These are phyloP conservation scores for Pelmatolapia mariae DNA, from an alignment of 2,113 vertebrate species.

Conservation along the genomic window DNA sequence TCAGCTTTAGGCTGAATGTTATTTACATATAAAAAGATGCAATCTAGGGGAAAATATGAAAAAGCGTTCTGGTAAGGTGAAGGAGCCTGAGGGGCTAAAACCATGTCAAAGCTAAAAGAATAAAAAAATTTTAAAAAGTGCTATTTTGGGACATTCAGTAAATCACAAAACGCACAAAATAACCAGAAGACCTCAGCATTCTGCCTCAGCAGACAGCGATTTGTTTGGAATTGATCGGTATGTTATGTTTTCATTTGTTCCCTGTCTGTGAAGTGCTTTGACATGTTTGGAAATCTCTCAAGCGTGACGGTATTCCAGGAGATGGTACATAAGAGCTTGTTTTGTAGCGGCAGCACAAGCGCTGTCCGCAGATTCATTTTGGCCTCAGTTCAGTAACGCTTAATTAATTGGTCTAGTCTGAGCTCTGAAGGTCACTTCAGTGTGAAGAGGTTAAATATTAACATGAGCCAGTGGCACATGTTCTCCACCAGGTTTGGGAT, in stretches of 20 bases:
- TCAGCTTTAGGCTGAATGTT: background rate
- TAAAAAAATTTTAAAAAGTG: accelerated
- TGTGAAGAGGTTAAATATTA: background rate
- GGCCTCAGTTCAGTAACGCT: background rate
- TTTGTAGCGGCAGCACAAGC: background rate
- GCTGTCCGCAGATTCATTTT: background rate
- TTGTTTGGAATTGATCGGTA: background rate
- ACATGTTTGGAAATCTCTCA: background rate
- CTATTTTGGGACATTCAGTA: background rate
- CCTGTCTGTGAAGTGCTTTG: background rate
- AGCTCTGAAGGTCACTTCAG: background rate
- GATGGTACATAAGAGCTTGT: background rate
- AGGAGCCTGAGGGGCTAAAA: background rate
- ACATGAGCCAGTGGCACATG: background rate
- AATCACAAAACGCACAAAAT: background rate
- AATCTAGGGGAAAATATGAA: background rate
- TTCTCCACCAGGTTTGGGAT: background rate
- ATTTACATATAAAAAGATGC: slow-evolving; percentile 15
- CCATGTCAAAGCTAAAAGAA: background rate
- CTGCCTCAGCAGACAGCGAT: background rate
- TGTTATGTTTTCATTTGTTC: background rate
- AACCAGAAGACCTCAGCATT: background rate
- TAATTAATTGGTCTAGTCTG: background rate
- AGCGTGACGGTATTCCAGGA: background rate
- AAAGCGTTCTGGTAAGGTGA: background rate